Evolutionary conservation across 2,888 invertebrate species (phyloP).

Genomic region (Nomada ruficornis): DNA sequence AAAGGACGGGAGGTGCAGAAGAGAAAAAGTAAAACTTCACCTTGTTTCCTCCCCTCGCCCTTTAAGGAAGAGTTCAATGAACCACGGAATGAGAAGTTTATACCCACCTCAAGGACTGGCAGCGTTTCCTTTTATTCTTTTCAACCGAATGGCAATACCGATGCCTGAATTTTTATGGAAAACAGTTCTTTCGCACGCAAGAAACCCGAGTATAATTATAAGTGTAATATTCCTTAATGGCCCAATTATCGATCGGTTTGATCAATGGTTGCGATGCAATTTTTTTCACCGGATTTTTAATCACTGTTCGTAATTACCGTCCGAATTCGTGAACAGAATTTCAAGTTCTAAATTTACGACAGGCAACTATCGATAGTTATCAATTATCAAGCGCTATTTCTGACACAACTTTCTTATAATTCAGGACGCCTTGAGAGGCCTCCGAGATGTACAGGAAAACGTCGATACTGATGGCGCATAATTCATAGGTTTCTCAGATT

Average conservation of each 20-base stretch:
- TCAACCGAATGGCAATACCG: not conserved
- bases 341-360: not conserved
- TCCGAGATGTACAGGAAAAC: not conserved
- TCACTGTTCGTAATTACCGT: not conserved
- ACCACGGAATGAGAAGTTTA: conserved; percentile 54
- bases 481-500: conserved; percentile 3
- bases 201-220: not conserved
- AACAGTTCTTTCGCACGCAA: not conserved
- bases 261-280: not conserved
- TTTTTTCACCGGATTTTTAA: not conserved
- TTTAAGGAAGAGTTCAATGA: conserved; percentile 63
- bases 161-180: conserved; percentile 20
- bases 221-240: too few relatives aligned
- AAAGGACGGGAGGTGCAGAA: conserved; percentile 23
- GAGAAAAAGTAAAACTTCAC: conserved; percentile 31
- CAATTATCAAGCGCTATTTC: not conserved
- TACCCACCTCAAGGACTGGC: conserved; percentile 59
- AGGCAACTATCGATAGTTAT: not conserved
- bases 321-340: not conserved
- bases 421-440: not conserved
- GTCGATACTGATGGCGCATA: not conserved
- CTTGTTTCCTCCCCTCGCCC: conserved; percentile 49
- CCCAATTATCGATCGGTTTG: not conserved
- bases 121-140: conserved; percentile 55
- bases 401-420: conserved; percentile 1